These are phyloP conservation scores for Champsocephalus gunnari DNA, from an alignment of 2,797 vertebrate genomes.

Conservation along the genomic window DNA sequence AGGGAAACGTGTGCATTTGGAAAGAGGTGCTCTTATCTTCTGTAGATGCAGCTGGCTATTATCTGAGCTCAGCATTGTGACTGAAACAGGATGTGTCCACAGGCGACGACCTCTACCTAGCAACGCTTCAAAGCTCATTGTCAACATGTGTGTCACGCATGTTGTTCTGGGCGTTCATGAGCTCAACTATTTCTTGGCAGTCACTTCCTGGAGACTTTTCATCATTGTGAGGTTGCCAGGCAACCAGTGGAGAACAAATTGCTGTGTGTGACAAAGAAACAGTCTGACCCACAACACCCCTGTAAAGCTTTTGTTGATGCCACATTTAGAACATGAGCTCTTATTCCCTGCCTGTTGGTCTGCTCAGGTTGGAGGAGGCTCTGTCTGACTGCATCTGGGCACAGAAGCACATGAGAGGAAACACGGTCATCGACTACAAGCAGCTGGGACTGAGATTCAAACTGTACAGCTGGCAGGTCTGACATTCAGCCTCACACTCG, in stretches of 20 bases:
- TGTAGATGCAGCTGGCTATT: background rate
- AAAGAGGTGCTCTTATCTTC: background rate
- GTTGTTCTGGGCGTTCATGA: background rate
- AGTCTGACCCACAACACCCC: background rate
- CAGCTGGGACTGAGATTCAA: slow-evolving; percentile 91
- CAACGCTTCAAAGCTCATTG: background rate
- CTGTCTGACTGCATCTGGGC: slow-evolving; percentile 88
- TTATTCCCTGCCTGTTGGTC: background rate
- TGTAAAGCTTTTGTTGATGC: background rate
- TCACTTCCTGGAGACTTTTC: background rate
- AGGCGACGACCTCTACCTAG: background rate
- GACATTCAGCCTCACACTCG: slow-evolving; percentile 11
- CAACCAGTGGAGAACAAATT: background rate
- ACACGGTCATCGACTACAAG: slow-evolving; percentile 90
- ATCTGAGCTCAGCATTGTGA: background rate
- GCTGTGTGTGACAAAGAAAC: background rate
- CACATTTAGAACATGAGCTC: background rate
- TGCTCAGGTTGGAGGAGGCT: slow-evolving; percentile 88
- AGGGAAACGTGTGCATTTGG: background rate
- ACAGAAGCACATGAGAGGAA: slow-evolving; percentile 88
- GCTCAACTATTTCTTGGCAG: background rate
- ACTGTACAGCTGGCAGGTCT: slow-evolving; percentile 92
- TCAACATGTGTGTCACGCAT: background rate
- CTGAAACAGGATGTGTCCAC: background rate
- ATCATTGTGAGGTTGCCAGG: background rate